Evolutionary conservation across 2,113 vertebrate species (phyloP).

Genomic region (Tyto alba): DNA sequence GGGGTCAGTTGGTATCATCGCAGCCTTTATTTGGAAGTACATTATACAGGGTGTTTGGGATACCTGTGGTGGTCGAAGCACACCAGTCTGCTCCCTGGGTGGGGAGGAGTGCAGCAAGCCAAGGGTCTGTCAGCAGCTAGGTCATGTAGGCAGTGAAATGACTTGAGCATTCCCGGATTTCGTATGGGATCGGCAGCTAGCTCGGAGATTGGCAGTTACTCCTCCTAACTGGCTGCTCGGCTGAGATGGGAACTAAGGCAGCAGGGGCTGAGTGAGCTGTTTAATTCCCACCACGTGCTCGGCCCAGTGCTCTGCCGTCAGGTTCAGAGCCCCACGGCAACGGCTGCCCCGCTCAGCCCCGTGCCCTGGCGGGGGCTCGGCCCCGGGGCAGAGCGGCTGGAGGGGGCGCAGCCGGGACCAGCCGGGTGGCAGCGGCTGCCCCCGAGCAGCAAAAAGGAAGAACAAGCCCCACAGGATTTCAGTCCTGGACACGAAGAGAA

Average conservation of each 20-base stretch:
- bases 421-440: fast-evolving
- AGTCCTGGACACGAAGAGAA: not conserved
- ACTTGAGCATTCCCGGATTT: not conserved
- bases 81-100: not conserved
- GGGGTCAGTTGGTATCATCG: not conserved
- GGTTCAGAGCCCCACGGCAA: not conserved
- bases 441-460: fast-evolving
- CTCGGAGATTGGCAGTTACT: not conserved
- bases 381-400: no score
- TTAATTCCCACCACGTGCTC: not conserved
- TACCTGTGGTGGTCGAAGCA: not conserved
- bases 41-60: not conserved
- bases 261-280: not conserved
- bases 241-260: not conserved
- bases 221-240: not conserved
- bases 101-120: not conserved
- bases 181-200: not conserved
- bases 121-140: not conserved
- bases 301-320: fast-evolving
- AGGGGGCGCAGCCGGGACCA: not conserved
- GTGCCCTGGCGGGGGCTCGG: fast-evolving
- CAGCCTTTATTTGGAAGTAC: not conserved
- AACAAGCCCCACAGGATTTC: not conserved
- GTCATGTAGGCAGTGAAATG: not conserved
- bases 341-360: not conserved